Evolutionary conservation across 2,797 vertebrate genomes (phyloP), one percentile per base, ranked within the genome.

Genomic region (Linurgus olivaceus): DNA sequence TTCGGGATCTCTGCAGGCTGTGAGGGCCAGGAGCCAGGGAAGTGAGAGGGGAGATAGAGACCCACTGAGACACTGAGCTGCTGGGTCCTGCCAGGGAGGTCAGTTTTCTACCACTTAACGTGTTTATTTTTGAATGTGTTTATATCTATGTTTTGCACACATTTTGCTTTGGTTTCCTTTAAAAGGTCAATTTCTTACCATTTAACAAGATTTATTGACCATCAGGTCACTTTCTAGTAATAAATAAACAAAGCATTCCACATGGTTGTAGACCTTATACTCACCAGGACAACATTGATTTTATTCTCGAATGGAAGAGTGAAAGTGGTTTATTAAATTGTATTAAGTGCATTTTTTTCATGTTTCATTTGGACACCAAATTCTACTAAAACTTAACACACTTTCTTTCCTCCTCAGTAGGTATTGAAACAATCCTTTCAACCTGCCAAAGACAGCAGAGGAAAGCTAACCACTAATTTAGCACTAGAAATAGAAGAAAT

Each of bases 1-100:
- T 91, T 96, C 3, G n/a, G 48, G 80, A 75, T 12, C 45, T 96
- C 96, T 62, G 63, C 55, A 42, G 59, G 82, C 96, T 98, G 76
- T 7, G 63, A 58, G 59, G 10, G 7, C 15, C 38, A 44, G 52
- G 13, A 37, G 25, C 35, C 47, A 71, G 38, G 10, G 13, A 33
- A 33, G 48, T 10, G 42, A 72, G 61, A 68, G 15, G 11, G 23
- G 31, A 67, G n/a, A 13, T 0, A 2, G 14, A 59, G 73, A 51
- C 50, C 29, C 52, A 10, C 26, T 0, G 28, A 58, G 62, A 9
- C 72, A 5, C 2, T 1, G 13, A 37, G 73, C 35, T 13, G 52
- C n/a, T 33, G 61, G 50, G 6, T 6, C 37, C 63, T 8, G 3
- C 11, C 31, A 48, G 44, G 19, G 33, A 29, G 38, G 16, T 51